A percentile compares a stretch with the other conserved stretches of the same genome.
Evolutionary conservation across 64 coral and sea anemone species (phyloP).

Genomic region (Hydrozoanthus tunicans): DNA sequence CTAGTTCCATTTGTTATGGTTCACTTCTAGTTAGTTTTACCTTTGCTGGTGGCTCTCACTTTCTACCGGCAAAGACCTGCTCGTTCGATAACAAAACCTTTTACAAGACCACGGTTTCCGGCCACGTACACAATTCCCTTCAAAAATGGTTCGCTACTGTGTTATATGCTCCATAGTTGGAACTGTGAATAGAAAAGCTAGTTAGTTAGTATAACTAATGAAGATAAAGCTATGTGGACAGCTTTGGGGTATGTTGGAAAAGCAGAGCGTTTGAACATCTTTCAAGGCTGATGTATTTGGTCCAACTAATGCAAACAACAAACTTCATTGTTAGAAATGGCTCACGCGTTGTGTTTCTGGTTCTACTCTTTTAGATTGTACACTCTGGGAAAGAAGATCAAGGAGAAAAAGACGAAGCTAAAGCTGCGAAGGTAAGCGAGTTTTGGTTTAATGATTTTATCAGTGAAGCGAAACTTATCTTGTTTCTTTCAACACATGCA

Average conservation of each 20-base stretch:
- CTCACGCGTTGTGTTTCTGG: slow-evolving; percentile 14
- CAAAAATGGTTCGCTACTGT: background rate
- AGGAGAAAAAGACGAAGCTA: slow-evolving; percentile 32
- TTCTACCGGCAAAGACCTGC: slow-evolving; percentile 53
- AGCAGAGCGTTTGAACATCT: background rate
- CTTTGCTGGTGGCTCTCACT: slow-evolving; percentile 38
- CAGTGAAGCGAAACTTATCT: background rate
- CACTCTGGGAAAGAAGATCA: slow-evolving; percentile 39
- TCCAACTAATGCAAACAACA: background rate
- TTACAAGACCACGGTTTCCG: slow-evolving; percentile 28
- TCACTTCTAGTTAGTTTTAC: background rate
- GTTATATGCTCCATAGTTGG: slow-evolving; percentile 1
- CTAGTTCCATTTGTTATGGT: too few relatives aligned
- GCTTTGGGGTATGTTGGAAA: slow-evolving; percentile 16
- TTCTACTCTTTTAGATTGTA: slow-evolving; percentile 41
- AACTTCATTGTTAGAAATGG: slow-evolving; percentile 5
- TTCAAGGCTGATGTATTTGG: background rate
- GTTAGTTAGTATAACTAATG: background rate
- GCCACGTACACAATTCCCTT: slow-evolving; percentile 45
- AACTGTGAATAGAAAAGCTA: slow-evolving; percentile 12
- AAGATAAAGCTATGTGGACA: slow-evolving; percentile 51
- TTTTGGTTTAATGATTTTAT: background rate
- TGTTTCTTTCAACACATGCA: background rate
- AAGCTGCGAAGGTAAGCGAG: slow-evolving; percentile 49
- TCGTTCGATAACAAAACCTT: slow-evolving; percentile 30